Percentiles rank a stretch among this genome's conserved stretches.
phyloP scores from a whole-genome alignment of 2,888 invertebrate genomes.

The Gasteruption jaculator region DNA sequence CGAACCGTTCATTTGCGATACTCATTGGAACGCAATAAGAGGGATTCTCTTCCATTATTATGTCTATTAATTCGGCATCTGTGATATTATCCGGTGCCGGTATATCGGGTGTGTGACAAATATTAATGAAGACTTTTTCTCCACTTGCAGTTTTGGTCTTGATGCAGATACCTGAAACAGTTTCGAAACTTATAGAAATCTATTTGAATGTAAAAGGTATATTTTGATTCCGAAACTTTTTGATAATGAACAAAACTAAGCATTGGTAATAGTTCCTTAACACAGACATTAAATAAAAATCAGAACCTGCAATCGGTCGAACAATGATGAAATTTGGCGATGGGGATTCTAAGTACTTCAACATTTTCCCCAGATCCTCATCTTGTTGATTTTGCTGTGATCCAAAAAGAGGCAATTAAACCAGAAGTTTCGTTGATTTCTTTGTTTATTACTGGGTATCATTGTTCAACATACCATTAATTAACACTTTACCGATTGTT shows the following conservation, averaged over 20 bases:
- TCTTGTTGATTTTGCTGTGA: conserved; percentile 57
- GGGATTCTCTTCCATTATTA: conserved; percentile 62
- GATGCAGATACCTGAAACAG: conserved; percentile 71
- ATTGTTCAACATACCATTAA: no score
- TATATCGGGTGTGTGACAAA: conserved; percentile 76
- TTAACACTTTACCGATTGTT: no score
- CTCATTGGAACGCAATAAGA: conserved; percentile 85
- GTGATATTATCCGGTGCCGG: conserved; percentile 69
- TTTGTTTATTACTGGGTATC: no score
- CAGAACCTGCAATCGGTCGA: conserved; percentile 66
- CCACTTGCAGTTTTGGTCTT: conserved; percentile 66
- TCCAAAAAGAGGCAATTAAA: conserved; percentile 4
- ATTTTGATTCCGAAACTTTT: no score
- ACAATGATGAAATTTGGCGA: conserved; percentile 59
- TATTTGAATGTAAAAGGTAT: no score
- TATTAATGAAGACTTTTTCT: conserved; percentile 77
- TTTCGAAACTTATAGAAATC: no score
- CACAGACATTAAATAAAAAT: no score
- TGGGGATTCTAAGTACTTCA: conserved; percentile 53
- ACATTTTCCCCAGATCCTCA: conserved; percentile 60
- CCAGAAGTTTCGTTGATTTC: neutral
- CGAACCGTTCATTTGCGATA: conserved; percentile 75
- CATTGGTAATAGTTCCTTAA: no score
- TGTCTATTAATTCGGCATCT: conserved; percentile 37
- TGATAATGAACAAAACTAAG: no score